Conservation (phyloP, 2,888 invertebrate genomes). For the Rhodophaea formosa region DNA sequence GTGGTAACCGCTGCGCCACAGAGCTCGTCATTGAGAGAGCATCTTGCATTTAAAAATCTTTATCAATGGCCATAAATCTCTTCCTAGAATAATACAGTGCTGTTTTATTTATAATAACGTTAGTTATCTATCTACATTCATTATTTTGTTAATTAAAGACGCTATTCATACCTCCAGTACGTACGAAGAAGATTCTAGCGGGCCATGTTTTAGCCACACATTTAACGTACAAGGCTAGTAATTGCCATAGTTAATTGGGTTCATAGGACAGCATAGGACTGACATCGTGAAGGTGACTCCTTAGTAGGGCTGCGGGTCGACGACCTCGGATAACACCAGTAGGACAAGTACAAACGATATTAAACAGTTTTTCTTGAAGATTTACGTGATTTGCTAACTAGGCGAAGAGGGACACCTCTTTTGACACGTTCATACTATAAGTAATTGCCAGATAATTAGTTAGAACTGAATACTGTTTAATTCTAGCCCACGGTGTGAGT, state of each 20-base stretch:
- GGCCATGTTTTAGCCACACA: background rate
- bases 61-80: too few relatives aligned
- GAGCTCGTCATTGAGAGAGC: too few relatives aligned
- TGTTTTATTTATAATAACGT: too few relatives aligned
- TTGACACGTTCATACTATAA: background rate
- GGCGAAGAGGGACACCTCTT: background rate
- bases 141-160: too few relatives aligned
- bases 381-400: background rate
- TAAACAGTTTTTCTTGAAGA: background rate
- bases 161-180: background rate
- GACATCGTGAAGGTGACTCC: conserved; percentile 22
- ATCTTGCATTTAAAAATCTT: too few relatives aligned
- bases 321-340: conserved; percentile 5
- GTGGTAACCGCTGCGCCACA: too few relatives aligned
- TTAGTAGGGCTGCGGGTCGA: conserved; percentile 13
- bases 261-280: conserved; percentile 22
- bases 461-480: too few relatives aligned
- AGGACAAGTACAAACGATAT: background rate
- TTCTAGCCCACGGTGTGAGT: too few relatives aligned
- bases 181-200: background rate
- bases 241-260: conserved; percentile 25
- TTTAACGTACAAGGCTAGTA: background rate
- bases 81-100: too few relatives aligned
- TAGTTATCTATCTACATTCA: too few relatives aligned
- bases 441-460: too few relatives aligned